Conservation (phyloP, 2,113 vertebrate genomes). For the Gymnobelideus leadbeateri region DNA sequence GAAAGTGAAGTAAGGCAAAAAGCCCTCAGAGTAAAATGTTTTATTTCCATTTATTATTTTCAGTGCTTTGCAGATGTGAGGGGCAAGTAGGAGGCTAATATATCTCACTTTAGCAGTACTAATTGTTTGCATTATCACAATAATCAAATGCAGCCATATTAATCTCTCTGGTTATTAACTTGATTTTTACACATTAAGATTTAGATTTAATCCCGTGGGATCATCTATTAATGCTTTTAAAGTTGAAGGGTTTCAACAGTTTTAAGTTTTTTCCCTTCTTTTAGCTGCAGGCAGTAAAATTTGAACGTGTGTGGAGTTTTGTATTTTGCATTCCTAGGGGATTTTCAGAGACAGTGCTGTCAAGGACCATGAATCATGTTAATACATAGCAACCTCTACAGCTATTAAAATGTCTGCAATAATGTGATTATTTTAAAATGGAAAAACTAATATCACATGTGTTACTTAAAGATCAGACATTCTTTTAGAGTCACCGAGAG, state of each 20-base stretch:
- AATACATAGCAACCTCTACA: constrained; percentile 91
- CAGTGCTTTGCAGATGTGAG: constrained; percentile 83
- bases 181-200: constrained; percentile 92
- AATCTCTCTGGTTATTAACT: constrained; percentile 91
- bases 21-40: constrained; percentile 78
- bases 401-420: constrained; percentile 92
- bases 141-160: constrained; percentile 91
- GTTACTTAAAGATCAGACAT: constrained; percentile 88
- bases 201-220: constrained; percentile 90
- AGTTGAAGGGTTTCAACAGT: constrained; percentile 92
- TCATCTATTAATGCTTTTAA: constrained; percentile 92
- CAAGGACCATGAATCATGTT: constrained; percentile 92
- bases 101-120: constrained; percentile 87
- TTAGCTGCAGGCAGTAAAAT: constrained; percentile 93
- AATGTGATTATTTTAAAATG: constrained; percentile 91
- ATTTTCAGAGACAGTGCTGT: constrained; percentile 90
- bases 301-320: constrained; percentile 90
- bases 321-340: constrained; percentile 90
- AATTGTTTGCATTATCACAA: constrained; percentile 91
- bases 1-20: constrained; percentile 81
- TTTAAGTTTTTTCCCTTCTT: constrained; percentile 87
- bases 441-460: constrained; percentile 89
- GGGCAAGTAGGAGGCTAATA: constrained; percentile 86
- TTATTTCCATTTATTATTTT: constrained; percentile 85
- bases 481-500: constrained; percentile 82